Percentiles rank a stretch among this genome's conserved stretches.
Evolutionary conservation across 2,797 vertebrate species (phyloP).

Genomic region (Callimico goeldii): DNA sequence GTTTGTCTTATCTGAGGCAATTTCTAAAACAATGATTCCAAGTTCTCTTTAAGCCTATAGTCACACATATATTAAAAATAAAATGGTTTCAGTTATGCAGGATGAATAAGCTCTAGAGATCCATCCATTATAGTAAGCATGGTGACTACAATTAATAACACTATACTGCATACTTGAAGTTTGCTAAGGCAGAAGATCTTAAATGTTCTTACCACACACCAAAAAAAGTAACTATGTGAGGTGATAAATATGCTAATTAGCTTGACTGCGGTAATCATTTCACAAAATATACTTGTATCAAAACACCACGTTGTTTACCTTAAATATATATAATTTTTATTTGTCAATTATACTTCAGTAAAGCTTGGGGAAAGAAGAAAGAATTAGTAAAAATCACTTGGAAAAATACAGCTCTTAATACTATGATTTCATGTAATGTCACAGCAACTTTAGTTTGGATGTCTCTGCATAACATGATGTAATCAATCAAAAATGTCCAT

Average conservation of each 20-base stretch:
- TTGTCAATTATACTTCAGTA: background rate
- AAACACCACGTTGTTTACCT: background rate
- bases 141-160: background rate
- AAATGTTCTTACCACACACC: background rate
- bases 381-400: background rate
- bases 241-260: background rate
- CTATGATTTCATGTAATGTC: background rate
- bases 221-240: background rate
- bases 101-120: background rate
- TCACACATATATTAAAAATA: slow-evolving; percentile 16
- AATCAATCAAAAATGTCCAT: slow-evolving; percentile 50
- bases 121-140: background rate
- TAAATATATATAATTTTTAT: background rate
- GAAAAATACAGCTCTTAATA: slow-evolving; percentile 8
- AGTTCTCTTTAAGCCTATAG: background rate
- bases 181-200: slow-evolving; percentile 5
- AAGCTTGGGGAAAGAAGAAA: background rate
- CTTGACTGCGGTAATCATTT: background rate
- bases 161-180: background rate
- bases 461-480: background rate
- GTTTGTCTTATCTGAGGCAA: slow-evolving; percentile 36
- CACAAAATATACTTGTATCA: background rate
- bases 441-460: slow-evolving; percentile 13
- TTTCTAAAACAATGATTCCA: slow-evolving; percentile 30
- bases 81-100: background rate